Percentiles rank a stretch among this genome's conserved stretches.
Evolutionary conservation across 2,888 invertebrate genomes (phyloP).

Genomic region (Mallateleia sp.): DNA sequence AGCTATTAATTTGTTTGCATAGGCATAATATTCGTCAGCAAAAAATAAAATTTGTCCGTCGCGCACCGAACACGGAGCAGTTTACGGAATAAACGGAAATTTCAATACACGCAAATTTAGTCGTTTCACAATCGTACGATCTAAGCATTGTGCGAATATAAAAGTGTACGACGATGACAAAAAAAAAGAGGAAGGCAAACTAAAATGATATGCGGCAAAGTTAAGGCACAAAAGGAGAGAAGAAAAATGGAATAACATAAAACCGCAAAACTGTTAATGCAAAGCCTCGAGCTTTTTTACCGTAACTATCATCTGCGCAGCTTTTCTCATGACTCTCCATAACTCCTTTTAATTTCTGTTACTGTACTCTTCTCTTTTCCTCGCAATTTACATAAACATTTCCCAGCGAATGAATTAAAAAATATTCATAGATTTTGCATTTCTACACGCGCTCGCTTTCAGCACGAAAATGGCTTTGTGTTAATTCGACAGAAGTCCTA

Average conservation of each 20-base stretch:
- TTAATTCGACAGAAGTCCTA: conserved; percentile 42
- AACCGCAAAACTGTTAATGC: conserved; percentile 76
- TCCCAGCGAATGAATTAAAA: conserved; percentile 48
- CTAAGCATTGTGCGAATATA: conserved; percentile 67
- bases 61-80: neutral
- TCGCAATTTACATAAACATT: conserved; percentile 65
- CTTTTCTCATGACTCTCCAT: conserved; percentile 68
- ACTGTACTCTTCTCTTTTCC: conserved; percentile 62
- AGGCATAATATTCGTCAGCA: conserved; percentile 17
- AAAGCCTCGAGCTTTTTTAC: conserved; percentile 71
- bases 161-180: conserved; percentile 64
- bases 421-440: conserved; percentile 51
- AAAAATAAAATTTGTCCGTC: conserved; percentile 4
- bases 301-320: conserved; percentile 62
- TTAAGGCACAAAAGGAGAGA: conserved; percentile 66
- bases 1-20: conserved; percentile 23
- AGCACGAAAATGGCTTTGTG: neutral
- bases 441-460: neutral
- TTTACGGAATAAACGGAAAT: conserved; percentile 31
- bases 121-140: conserved; percentile 61
- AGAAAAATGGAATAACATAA: conserved; percentile 71
- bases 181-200: conserved; percentile 31
- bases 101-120: conserved; percentile 57
- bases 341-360: conserved; percentile 72
- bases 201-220: conserved; percentile 70